These are phyloP conservation scores for Phaedon cochleariae DNA, from an alignment of 2,888 invertebrate species.

Conservation along the genomic window DNA sequence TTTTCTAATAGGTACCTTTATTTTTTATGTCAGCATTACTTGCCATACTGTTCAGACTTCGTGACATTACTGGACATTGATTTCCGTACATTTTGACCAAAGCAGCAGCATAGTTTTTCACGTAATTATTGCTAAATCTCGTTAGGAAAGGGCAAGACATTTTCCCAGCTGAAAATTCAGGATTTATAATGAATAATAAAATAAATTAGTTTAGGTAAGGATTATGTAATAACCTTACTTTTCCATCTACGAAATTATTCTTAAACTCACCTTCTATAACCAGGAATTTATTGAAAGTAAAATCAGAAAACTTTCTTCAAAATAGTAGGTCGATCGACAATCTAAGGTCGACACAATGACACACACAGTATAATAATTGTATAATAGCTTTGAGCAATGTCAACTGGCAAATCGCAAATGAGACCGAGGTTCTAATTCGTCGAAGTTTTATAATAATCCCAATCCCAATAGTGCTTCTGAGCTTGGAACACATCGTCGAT, in stretches of 20 bases:
- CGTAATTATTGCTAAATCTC: constrained; percentile 79
- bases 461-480: neutral
- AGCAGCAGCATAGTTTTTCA: constrained; percentile 81
- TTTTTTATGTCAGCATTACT: constrained; percentile 36
- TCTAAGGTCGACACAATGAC: no score
- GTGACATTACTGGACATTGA: constrained; percentile 81
- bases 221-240: constrained; percentile 7
- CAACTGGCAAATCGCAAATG: neutral
- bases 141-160: constrained; percentile 92
- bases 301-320: neutral
- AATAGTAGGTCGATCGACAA: constrained; percentile 6
- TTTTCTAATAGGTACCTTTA: constrained; percentile 37
- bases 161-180: constrained; percentile 51
- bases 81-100: constrained; percentile 82
- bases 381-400: neutral
- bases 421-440: neutral
- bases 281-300: constrained; percentile 2
- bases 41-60: constrained; percentile 58
- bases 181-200: no score
- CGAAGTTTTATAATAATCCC: neutral
- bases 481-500: neutral
- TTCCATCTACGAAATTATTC: neutral
- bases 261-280: neutral
- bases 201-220: neutral
- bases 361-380: no score